These are phyloP conservation scores for Latheticus oryzae DNA, from an alignment of 2,888 invertebrate species.

Conservation along the genomic window DNA sequence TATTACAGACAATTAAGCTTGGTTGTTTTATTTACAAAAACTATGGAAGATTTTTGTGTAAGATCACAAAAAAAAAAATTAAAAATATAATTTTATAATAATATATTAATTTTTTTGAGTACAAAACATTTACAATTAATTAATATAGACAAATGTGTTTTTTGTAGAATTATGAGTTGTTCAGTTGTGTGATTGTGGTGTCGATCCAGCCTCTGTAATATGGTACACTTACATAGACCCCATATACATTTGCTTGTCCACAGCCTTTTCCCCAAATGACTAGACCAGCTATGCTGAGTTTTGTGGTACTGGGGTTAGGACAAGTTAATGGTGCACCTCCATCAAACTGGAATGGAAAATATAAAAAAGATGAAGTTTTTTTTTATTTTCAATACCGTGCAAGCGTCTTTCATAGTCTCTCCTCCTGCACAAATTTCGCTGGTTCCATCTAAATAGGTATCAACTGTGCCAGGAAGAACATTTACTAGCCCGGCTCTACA, in stretches of 20 bases:
- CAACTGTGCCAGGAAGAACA: conserved; percentile 56
- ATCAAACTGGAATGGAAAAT: conserved; percentile 70
- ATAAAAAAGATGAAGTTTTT: too few relatives aligned
- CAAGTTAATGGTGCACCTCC: conserved; percentile 81
- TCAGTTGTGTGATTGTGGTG: conserved; percentile 23
- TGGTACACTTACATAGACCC: conserved; percentile 81
- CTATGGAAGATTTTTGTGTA: too few relatives aligned
- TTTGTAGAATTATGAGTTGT: conserved; percentile 5
- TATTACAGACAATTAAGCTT: conserved; percentile 13
- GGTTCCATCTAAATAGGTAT: conserved; percentile 57
- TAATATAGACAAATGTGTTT: too few relatives aligned
- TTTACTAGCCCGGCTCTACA: conserved; percentile 56
- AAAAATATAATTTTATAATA: too few relatives aligned
- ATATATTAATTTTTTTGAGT: too few relatives aligned
- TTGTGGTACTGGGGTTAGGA: conserved; percentile 57
- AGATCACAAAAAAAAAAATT: too few relatives aligned
- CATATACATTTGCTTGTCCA: conserved; percentile 77
- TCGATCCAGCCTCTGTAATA: conserved; percentile 64
- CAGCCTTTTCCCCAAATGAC: conserved; percentile 83
- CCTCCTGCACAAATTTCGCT: conserved; percentile 63
- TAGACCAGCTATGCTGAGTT: conserved; percentile 74
- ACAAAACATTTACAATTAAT: too few relatives aligned
- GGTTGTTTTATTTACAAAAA: too few relatives aligned
- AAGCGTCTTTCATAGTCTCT: conserved; percentile 56
- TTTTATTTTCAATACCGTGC: conserved; percentile 56